These are phyloP conservation scores for Lathamus discolor DNA, from an alignment of 2,113 vertebrate genomes.

Conservation along the genomic window DNA sequence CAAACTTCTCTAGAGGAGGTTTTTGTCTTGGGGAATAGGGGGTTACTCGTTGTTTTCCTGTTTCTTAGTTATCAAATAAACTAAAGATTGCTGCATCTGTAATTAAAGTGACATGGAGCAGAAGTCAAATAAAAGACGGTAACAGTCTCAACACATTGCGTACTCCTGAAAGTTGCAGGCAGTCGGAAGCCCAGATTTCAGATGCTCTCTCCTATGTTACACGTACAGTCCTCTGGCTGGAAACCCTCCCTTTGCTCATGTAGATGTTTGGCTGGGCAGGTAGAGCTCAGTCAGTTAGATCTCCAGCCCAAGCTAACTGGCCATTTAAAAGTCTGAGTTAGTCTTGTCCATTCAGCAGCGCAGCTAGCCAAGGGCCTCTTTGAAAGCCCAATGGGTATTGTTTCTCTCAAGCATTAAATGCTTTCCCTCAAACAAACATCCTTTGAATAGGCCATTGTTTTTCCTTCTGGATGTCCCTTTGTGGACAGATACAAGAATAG, in stretches of 20 bases:
- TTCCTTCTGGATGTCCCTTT: slow-evolving; percentile 35
- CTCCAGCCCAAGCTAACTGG: background rate
- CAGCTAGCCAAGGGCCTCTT: background rate
- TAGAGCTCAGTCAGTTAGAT: background rate
- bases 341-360: background rate
- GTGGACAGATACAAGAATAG: slow-evolving; percentile 44
- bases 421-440: slow-evolving; percentile 18
- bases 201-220: background rate
- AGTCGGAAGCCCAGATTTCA: background rate
- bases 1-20: fast-evolving
- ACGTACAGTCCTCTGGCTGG: background rate
- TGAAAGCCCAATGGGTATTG: background rate
- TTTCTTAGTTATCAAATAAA: background rate
- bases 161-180: background rate
- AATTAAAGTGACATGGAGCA: background rate
- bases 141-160: background rate
- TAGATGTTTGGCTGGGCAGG: background rate
- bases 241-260: background rate
- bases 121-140: background rate
- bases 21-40: background rate
- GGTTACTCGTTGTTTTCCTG: background rate
- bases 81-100: background rate
- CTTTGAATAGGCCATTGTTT: slow-evolving; percentile 60
- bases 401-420: slow-evolving; percentile 23
- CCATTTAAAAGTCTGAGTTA: background rate